Evolutionary conservation across 2,113 vertebrate species (phyloP), one percentile per base, ranked within the genome.

Genomic region (Dicaeum eximium): DNA sequence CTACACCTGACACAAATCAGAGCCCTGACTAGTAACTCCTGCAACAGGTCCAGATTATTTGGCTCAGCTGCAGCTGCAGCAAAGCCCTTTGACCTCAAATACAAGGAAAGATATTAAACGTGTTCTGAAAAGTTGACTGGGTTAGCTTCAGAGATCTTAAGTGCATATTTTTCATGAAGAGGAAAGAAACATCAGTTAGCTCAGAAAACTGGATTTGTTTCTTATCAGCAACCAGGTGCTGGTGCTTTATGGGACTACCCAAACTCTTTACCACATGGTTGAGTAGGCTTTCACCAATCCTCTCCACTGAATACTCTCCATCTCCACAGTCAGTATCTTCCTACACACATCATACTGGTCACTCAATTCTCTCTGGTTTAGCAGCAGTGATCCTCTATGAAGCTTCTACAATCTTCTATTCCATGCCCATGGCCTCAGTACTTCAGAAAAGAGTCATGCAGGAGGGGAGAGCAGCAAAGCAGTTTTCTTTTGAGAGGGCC

Each of bases 1-100:
- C 84, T 81, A 78, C 80, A 89, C 73, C 91, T 95, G 91, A 95
- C 93, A 96, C 65, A 95, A 93, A 89, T 97, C 94, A 97, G 95
- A 89, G 80, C 65, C 91, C 91, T 89, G 84, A 81, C 86, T 93
- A 91, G 93, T 47, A 96, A 95, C 80, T 97, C 89, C 84, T 79
- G 91, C 91, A 95, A 91, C 91, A 95, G 90, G 78, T 89, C 80
- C 73, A 75, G 80, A 60, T 95, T 95, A 95, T 93, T 91, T 95
- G 86, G 37, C 66, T 91, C 86, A 92, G 86, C 94, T 91, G 93
- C 91, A 95, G 95, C 93, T 96, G 94, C 84, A 89, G 70, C 80
- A 91, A 79, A 91, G 84, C 48, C 87, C 80, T 91, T 89, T 96
- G 80, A 96, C 95, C 93, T 89, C 84, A 95, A 79, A 93, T 71